Conservation (phyloP, 1,140 invertebrate species). For the Helicoverpa armigera region DNA sequence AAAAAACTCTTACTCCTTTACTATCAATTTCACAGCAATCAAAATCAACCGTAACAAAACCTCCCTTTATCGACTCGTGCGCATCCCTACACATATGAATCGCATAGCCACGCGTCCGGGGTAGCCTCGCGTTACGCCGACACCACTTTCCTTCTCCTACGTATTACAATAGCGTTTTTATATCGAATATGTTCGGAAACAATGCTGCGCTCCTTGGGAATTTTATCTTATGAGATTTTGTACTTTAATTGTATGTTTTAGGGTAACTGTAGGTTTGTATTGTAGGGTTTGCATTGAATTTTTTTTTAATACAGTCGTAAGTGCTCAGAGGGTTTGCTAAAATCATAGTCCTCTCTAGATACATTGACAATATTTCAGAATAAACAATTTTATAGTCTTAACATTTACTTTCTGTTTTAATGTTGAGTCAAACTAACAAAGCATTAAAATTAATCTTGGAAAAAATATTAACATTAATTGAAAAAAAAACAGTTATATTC, state of each 20-base stretch:
- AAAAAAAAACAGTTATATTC: too few species aligned
- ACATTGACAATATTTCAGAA: too few species aligned
- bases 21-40: too few species aligned
- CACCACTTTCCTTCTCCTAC: constrained; percentile 78
- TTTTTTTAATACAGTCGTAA: too few species aligned
- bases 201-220: constrained; percentile 50
- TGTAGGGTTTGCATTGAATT: too few species aligned
- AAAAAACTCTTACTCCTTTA: neutral
- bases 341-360: too few species aligned
- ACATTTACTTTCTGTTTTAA: too few species aligned
- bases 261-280: neutral
- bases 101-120: constrained; percentile 72
- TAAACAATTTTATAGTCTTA: too few species aligned
- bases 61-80: neutral
- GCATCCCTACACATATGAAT: constrained; percentile 65
- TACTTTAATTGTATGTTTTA: neutral
- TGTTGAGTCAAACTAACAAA: too few species aligned
- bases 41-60: neutral
- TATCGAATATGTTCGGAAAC: constrained; percentile 60
- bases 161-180: constrained; percentile 71
- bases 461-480: too few species aligned
- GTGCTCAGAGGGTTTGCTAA: too few species aligned
- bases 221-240: constrained; percentile 51
- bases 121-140: constrained; percentile 75
- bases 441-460: too few species aligned